These are phyloP conservation scores for Atherinomorus stipes DNA, from an alignment of 2,113 vertebrate species.

Conservation along the genomic window DNA sequence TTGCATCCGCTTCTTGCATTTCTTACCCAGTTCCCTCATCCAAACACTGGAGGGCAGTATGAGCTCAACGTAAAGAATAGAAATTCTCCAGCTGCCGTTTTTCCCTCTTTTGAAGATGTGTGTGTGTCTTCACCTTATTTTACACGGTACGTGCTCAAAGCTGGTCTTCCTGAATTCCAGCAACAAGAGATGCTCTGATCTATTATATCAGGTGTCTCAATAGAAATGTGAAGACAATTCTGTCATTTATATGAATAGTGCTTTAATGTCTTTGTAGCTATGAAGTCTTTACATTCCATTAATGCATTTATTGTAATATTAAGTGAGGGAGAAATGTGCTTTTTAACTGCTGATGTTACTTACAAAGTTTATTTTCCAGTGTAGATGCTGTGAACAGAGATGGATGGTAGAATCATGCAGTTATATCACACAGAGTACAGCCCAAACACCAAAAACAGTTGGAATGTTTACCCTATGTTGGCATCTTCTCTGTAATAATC, in stretches of 20 bases:
- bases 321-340: too few relatives aligned
- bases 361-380: too few relatives aligned
- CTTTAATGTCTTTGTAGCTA: neutral
- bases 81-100: neutral
- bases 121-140: neutral
- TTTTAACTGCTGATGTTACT: too few relatives aligned
- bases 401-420: too few relatives aligned
- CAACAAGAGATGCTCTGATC: neutral
- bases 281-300: too few relatives aligned
- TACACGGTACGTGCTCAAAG: neutral
- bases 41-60: conserved; percentile 75
- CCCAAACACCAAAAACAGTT: too few relatives aligned
- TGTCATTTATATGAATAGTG: neutral
- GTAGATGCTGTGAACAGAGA: too few relatives aligned
- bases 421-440: too few relatives aligned
- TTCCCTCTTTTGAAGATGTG: neutral
- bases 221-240: neutral
- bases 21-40: neutral
- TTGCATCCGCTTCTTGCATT: neutral
- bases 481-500: too few relatives aligned
- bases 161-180: too few relatives aligned
- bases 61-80: conserved; percentile 5
- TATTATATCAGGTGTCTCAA: neutral
- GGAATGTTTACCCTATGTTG: too few relatives aligned
- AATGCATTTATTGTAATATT: too few relatives aligned